Base-by-base conservation (phyloP, 2,888 invertebrate species). In the Ennomos quercinarius region DNA sequence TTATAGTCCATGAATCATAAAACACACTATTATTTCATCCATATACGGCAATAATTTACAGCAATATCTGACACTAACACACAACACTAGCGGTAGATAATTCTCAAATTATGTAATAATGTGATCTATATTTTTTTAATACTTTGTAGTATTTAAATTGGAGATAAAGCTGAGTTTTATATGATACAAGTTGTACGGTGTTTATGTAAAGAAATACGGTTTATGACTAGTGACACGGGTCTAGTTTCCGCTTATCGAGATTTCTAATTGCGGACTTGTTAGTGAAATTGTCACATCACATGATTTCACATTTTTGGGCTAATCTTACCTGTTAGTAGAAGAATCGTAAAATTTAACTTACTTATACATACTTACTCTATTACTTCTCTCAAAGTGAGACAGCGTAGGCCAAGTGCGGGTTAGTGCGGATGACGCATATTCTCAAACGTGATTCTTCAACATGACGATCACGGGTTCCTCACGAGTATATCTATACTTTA, bases 151-250 rank as follows among this genome's bases (percentile, higher is more conserved):
- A 49, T 46, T 46, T 17, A 46, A 51, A 41, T 57, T 37, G 6
- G 6, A 40, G 45, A 39, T 10, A 11, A 39, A 43, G n/a, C 37
- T 35, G 8, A 27, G 34, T 40, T 38, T 43, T 58, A 53, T 35
- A 17, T n/a, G 42, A 41, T 13, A 40, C 11, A 35, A 47, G 43
- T 44, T 36, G 48, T 52, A 41, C 43, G 40, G 10, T 39, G 49
- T 54, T 59, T 59, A 47, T 52, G 49, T 54, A 53, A 49, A 53
- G 10, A 59, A 45, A 44, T 36, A 43, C 35, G 27, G n/a, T 52
- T 51, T 51, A 46, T 34, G 38, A 9, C 51, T 35, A 13, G 42
- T 42, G 53, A 40, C 40, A 36, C 52, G 5, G 42, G 54, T 37
- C 49, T 59, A 44, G 46, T 54, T 50, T 59, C 54, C 59, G 54